Conservation (phyloP, 1,140 invertebrate genomes). For the Bombus confusus region DNA sequence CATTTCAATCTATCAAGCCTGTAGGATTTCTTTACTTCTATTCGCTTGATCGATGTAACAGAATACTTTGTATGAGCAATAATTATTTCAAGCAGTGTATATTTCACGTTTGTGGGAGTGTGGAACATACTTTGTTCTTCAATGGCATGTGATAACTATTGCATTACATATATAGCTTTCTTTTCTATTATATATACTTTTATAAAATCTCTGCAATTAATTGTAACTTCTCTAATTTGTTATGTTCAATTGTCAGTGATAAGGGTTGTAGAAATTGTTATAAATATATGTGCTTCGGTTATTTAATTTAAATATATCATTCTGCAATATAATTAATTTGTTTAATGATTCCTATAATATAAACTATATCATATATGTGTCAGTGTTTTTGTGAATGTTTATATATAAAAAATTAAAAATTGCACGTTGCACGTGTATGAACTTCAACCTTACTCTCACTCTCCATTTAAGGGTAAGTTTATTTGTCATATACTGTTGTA, state of each 20-base stretch:
- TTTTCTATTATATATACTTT: slow-evolving; percentile 32
- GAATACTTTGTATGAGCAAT: not conserved
- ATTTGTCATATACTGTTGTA: not conserved
- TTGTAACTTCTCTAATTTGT: slow-evolving; percentile 8
- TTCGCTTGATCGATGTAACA: not conserved
- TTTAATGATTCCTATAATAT: not conserved
- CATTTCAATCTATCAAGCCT: not conserved
- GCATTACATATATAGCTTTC: not conserved
- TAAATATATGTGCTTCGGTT: slow-evolving; percentile 15
- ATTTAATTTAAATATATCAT: slow-evolving; percentile 22
- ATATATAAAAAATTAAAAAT: not conserved
- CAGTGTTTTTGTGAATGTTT: not conserved
- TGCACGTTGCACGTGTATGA: slow-evolving; percentile 60
- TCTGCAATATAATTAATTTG: slow-evolving; percentile 16
- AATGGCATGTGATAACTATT: slow-evolving; percentile 15
- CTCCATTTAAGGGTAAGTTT: slow-evolving; percentile 44
- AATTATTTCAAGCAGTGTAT: not conserved
- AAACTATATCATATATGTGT: not conserved
- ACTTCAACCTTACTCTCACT: slow-evolving; percentile 17
- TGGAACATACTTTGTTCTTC: not conserved
- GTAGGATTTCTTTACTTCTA: not conserved
- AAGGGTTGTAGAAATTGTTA: not conserved
- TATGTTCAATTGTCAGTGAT: not conserved
- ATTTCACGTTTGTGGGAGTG: not conserved
- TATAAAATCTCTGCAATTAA: slow-evolving; percentile 25